Conservation (phyloP, 2,888 invertebrate species). For the Nymphalis polychloros region DNA sequence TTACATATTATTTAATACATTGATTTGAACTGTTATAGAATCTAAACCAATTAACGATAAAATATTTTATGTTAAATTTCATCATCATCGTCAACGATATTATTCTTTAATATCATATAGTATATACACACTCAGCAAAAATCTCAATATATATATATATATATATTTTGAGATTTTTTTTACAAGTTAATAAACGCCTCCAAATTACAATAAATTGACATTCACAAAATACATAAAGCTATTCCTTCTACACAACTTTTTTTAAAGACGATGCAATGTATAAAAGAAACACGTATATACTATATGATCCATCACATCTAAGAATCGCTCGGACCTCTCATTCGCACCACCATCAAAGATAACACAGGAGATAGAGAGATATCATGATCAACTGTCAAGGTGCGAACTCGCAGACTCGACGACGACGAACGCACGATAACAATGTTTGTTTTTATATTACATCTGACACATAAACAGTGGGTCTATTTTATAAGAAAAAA, state of each 20-base stretch:
- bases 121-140: too few relatives aligned
- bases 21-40: too few relatives aligned
- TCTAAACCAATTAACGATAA: too few relatives aligned
- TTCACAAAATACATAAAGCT: too few relatives aligned
- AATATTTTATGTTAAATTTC: too few relatives aligned
- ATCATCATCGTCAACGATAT: too few relatives aligned
- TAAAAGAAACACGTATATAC: not conserved
- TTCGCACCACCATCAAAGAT: constrained; percentile 41
- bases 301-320: not conserved
- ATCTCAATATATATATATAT: too few relatives aligned
- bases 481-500: not conserved
- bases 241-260: too few relatives aligned
- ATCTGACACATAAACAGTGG: constrained; percentile 31
- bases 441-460: constrained; percentile 50
- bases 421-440: constrained; percentile 69
- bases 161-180: not conserved
- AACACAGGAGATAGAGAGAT: constrained; percentile 47
- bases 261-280: not conserved
- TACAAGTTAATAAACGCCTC: not conserved
- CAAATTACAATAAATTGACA: not conserved
- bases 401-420: constrained; percentile 64
- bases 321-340: constrained; percentile 15
- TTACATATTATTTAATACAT: too few relatives aligned
- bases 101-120: too few relatives aligned
- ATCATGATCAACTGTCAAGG: constrained; percentile 71